A percentile compares a stretch with the other conserved stretches of the same genome.
Conservation (phyloP, 2,113 vertebrate species). For the Callopanchax toddi region DNA sequence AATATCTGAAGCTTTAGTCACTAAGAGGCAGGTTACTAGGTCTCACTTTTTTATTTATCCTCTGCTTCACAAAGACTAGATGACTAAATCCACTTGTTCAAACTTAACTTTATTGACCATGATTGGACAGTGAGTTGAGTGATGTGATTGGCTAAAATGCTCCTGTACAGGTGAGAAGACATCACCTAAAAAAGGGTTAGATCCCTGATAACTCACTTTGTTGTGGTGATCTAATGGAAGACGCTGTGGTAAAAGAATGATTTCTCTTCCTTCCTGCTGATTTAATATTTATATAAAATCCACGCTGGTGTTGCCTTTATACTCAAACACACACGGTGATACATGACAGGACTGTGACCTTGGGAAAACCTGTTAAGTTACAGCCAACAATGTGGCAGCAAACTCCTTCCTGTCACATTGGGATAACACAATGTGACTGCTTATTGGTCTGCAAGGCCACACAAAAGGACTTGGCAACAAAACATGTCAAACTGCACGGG, state of each 20-base stretch:
- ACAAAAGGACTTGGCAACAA: conserved; percentile 30
- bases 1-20: conserved; percentile 10
- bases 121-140: conserved; percentile 35
- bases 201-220: conserved; percentile 46
- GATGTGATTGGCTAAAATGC: conserved; percentile 27
- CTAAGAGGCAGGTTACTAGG: conserved; percentile 12
- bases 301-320: conserved; percentile 21
- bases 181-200: conserved; percentile 62
- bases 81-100: background rate
- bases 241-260: background rate
- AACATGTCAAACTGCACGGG: conserved; percentile 39
- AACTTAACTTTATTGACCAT: conserved; percentile 16
- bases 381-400: conserved; percentile 27
- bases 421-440: conserved; percentile 36
- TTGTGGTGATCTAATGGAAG: conserved; percentile 20
- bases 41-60: conserved; percentile 31
- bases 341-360: conserved; percentile 17
- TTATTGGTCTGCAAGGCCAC: conserved; percentile 48
- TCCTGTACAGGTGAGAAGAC: conserved; percentile 34
- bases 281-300: conserved; percentile 34
- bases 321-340: conserved; percentile 14
- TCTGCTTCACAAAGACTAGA: conserved; percentile 30
- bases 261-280: background rate
- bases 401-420: conserved; percentile 12
- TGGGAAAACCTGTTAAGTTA: conserved; percentile 36